These are phyloP conservation scores for Ptychadena robeensis DNA, from an alignment of 2,797 vertebrate species.

Conservation along the genomic window DNA sequence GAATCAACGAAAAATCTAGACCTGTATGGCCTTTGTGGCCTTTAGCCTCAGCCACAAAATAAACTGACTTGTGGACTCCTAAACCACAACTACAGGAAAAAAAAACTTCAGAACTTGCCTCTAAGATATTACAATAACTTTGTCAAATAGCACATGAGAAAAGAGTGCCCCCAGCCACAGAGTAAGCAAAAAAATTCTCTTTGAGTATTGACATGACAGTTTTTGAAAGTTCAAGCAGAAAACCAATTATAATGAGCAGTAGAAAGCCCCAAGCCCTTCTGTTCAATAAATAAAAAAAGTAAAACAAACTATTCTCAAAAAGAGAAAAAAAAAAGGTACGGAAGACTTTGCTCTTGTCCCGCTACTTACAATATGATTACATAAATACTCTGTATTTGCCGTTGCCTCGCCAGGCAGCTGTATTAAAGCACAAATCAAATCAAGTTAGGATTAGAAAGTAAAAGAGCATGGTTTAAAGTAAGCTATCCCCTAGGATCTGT, in stretches of 20 bases:
- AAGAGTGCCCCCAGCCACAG: conserved; percentile 82
- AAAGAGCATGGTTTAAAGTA: conserved; percentile 86
- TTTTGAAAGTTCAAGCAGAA: conserved; percentile 93
- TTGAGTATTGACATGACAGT: conserved; percentile 91
- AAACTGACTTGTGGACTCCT: conserved; percentile 63
- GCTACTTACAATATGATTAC: conserved; percentile 83
- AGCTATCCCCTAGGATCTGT: conserved; percentile 87
- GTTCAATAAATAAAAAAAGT: conserved; percentile 86
- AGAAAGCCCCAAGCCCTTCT: conserved; percentile 83
- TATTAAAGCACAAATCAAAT: conserved; percentile 88
- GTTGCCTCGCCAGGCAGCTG: conserved; percentile 85
- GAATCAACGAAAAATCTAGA: too few species aligned
- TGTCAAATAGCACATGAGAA: conserved; percentile 83
- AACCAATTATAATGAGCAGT: conserved; percentile 88
- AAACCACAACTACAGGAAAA: conserved; percentile 70
- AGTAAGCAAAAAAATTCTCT: conserved; percentile 87
- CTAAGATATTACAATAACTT: conserved; percentile 85
- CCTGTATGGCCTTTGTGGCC: not conserved
- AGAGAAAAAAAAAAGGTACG: too few species aligned
- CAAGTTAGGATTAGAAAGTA: conserved; percentile 88
- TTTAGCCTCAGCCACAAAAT: not conserved
- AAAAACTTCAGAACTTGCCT: conserved; percentile 79
- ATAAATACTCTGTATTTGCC: conserved; percentile 86
- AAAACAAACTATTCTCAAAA: conserved; percentile 83
- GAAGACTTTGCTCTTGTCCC: conserved; percentile 82